A percentile compares a stretch with the other conserved stretches of the same genome.
phyloP scores from a whole-genome alignment of 2,797 vertebrate species.

The Phalloptychus januarius region DNA sequence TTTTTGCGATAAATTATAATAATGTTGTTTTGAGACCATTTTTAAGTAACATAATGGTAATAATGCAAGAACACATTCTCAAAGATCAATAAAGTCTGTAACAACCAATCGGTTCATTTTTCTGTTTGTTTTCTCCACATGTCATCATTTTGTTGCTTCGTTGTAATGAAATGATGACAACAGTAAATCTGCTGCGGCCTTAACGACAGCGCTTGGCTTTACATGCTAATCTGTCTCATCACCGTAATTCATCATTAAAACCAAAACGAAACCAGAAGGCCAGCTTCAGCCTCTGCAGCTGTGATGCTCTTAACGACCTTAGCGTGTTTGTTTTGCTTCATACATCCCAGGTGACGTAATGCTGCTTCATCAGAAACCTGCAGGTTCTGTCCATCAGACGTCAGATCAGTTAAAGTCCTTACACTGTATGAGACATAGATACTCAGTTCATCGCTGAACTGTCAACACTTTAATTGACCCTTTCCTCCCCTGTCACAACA shows the following conservation, averaged over 20 bases:
- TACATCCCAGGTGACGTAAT: slow-evolving; percentile 70
- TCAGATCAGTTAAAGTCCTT: neutral
- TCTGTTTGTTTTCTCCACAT: neutral
- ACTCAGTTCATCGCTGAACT: slow-evolving; percentile 4
- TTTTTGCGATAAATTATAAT: no score
- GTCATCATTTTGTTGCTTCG: neutral
- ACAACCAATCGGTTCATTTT: neutral
- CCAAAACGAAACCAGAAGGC: slow-evolving; percentile 43
- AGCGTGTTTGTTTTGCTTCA: slow-evolving; percentile 56
- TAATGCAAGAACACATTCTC: no score
- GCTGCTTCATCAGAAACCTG: slow-evolving; percentile 39
- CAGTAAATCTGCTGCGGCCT: slow-evolving; percentile 28
- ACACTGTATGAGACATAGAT: neutral
- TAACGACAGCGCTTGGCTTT: slow-evolving; percentile 46
- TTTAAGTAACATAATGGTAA: no score
- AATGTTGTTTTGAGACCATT: no score
- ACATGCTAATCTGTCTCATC: slow-evolving; percentile 53
- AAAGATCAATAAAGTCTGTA: no score
- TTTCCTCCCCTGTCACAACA: slow-evolving; percentile 27
- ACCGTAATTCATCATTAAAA: slow-evolving; percentile 56
- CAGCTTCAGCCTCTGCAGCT: slow-evolving; percentile 68
- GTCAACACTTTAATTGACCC: slow-evolving; percentile 28
- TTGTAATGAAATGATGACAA: no score
- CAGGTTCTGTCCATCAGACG: slow-evolving; percentile 11
- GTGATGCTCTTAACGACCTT: slow-evolving; percentile 53